Evolutionary conservation across 2,797 vertebrate species (phyloP), one percentile per base, ranked within the genome.

Genomic region (Xiphophorus birchmanni): DNA sequence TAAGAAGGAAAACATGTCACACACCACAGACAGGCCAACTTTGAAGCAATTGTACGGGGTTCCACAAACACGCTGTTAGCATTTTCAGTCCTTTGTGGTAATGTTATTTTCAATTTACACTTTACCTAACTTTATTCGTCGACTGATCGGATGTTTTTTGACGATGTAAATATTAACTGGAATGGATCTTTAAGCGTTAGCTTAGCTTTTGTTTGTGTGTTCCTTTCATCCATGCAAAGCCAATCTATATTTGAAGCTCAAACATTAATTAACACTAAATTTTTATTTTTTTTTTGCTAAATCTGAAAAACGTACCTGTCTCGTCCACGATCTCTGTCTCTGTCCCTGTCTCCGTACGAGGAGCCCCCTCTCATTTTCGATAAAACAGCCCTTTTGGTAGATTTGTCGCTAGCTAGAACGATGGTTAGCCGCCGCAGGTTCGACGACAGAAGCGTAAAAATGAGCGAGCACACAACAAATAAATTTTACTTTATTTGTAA

Each of bases 271-370:
- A 37, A 67, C 11, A 35, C 32, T 0, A 13, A 7, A 15, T 47
- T 11, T 9, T 29, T 21, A 23, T 29, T 32, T 5, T 50, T 50
- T 5, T n/a, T 40, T 5, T 21, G 76, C n/a, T 32, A 35, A 47
- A 73, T 18, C 69, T 29, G 2, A 17, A 17, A 35, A 52, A 48
- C 37, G 9, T 85, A 96, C 96, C 97, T 95, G 90, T 96, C 96
- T 52, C 96, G 91, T 74, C 97, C 98, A 75, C 97, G 97, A 94
- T 98, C 98, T 65, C 98, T 94, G 87, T 97, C 97, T 94, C 96
- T 83, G 80, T 98, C 97, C 93, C 96, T 84, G 85, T 96, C 95
- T 69, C 95, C 95, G 35, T 95, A 96, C 1, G 94, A 96, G 1
- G 95, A 95, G n/a, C 94, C 92, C 37, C 95, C 95, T 90, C 96